phyloP scores from a whole-genome alignment of 92 coral and sea anemone species.

The Zoanthus solanderi region DNA sequence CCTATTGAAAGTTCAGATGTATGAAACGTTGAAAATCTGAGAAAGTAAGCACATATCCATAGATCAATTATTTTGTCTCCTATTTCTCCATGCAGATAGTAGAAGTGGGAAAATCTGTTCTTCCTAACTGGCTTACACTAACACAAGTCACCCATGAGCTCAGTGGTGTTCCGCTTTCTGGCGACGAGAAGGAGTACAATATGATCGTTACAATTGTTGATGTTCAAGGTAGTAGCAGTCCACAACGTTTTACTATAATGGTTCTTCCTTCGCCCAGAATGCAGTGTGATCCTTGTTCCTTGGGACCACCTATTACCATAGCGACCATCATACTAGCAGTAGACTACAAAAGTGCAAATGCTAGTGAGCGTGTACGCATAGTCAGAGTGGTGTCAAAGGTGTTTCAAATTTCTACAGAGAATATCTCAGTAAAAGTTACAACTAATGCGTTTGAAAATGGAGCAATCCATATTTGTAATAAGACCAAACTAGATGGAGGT shows the following conservation, averaged over 20 bases:
- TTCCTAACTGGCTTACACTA: constrained; percentile 7
- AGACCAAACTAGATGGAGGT: constrained; percentile 7
- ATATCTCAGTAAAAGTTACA: constrained; percentile 4
- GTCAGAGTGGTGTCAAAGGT: constrained; percentile 3
- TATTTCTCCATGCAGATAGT: constrained; percentile 6
- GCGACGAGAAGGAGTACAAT: not conserved
- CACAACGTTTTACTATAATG: constrained; percentile 11
- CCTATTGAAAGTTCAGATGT: not conserved
- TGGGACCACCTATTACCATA: constrained; percentile 20
- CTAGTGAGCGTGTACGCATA: constrained; percentile 35
- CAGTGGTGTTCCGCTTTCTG: constrained; percentile 25
- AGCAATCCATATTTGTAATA: constrained; percentile 25
- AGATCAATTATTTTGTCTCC: not conserved
- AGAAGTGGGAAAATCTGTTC: not conserved
- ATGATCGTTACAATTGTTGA: constrained; percentile 1
- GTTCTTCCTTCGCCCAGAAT: not conserved
- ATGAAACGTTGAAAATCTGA: not conserved
- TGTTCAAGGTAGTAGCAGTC: not conserved
- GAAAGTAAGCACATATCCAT: not conserved
- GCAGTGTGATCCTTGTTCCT: not conserved
- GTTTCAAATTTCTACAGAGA: not conserved
- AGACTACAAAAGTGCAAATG: constrained; percentile 28
- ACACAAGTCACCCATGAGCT: constrained; percentile 8
- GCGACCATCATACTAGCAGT: constrained; percentile 10
- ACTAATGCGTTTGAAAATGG: not conserved